Conservation (phyloP, 23 tunicate genomes). For the Ascidia mentula region DNA sequence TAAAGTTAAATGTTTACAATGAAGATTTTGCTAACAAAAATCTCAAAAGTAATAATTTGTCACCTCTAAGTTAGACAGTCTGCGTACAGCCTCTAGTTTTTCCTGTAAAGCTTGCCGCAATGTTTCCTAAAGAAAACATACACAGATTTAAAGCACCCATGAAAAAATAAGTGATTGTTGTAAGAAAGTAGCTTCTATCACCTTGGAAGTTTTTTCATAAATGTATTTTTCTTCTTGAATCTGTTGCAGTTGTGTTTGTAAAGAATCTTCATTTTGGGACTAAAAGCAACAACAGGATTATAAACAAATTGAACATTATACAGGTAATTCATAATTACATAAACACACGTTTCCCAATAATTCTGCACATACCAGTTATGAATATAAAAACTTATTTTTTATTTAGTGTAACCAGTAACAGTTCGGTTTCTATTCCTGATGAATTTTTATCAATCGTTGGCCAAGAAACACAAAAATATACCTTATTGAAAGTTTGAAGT, state of each 20-base stretch:
- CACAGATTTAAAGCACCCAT: neutral
- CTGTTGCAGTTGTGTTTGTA: slow-evolving; percentile 69
- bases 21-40: no score
- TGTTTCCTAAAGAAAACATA: slow-evolving; percentile 65
- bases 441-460: neutral
- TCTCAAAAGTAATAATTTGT: no score
- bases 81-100: slow-evolving; percentile 81
- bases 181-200: neutral
- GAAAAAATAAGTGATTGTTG: no score
- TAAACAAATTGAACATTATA: no score
- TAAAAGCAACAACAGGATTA: slow-evolving; percentile 18
- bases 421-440: neutral
- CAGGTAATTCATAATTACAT: no score
- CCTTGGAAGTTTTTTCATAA: slow-evolving; percentile 96
- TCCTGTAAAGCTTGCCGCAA: slow-evolving; percentile 82
- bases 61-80: slow-evolving; percentile 80
- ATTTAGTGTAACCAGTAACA: no score
- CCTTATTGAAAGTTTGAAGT: slow-evolving; percentile 75
- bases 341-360: no score
- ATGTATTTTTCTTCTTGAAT: slow-evolving; percentile 89
- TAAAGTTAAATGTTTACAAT: no score
- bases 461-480: neutral
- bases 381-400: no score
- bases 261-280: slow-evolving; percentile 65
- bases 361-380: no score